Evolutionary conservation across 1,140 invertebrate species (phyloP).

Genomic region (Drosophila serrata): DNA sequence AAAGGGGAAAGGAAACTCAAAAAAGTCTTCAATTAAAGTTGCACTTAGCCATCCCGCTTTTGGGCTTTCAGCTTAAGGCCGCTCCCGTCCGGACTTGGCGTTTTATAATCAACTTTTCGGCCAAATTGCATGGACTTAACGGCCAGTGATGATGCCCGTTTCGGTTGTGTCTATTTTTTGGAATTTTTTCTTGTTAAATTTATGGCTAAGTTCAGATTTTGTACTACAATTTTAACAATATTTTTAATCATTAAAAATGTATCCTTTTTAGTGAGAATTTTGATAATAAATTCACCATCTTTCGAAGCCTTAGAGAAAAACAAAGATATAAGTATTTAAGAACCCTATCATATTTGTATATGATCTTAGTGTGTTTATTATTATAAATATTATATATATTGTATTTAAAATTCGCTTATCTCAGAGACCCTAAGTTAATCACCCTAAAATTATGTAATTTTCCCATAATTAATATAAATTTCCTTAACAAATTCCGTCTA

Average conservation of each 20-base stretch:
- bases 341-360: too few relatives aligned
- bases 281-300: too few relatives aligned
- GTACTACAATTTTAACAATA: background rate
- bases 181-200: background rate
- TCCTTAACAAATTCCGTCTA: background rate
- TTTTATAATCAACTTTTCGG: constrained; percentile 53
- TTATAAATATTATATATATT: too few relatives aligned
- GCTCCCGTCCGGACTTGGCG: constrained; percentile 7
- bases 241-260: background rate
- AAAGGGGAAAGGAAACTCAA: background rate
- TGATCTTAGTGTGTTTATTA: too few relatives aligned
- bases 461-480: background rate
- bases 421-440: too few relatives aligned
- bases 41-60: constrained; percentile 37
- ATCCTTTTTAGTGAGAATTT: too few relatives aligned
- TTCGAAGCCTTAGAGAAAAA: too few relatives aligned
- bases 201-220: too few relatives aligned
- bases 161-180: background rate
- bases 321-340: too few relatives aligned
- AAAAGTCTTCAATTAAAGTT: constrained; percentile 52
- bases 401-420: too few relatives aligned
- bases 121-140: constrained; percentile 12
- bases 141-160: background rate
- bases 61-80: constrained; percentile 9
- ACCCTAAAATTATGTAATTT: background rate